These are phyloP conservation scores for Stichopus horrens DNA, from an alignment of 53 echinoderm and acorn worm genomes.

Conservation along the genomic window DNA sequence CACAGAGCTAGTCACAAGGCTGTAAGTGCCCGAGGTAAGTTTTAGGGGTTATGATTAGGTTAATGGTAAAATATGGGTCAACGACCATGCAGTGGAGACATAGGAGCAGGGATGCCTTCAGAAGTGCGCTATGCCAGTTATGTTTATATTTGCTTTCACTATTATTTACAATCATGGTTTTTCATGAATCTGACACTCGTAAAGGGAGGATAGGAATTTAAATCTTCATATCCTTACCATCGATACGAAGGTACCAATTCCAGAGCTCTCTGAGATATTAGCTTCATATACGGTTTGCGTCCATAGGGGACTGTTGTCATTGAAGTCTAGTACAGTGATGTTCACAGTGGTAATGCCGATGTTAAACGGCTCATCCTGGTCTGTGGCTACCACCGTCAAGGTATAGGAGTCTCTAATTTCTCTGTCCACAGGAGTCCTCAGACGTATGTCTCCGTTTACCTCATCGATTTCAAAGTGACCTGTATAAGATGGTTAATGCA, in stretches of 20 bases:
- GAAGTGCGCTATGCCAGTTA: no score
- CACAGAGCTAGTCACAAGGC: no score
- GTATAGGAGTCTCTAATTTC: slow-evolving; percentile 59
- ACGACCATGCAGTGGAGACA: no score
- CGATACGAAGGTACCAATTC: slow-evolving; percentile 54
- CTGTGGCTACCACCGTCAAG: slow-evolving; percentile 68
- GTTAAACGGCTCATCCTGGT: slow-evolving; percentile 66
- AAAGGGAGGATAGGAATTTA: no score
- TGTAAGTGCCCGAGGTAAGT: no score
- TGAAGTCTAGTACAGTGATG: slow-evolving; percentile 70
- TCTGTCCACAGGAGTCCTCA: slow-evolving; percentile 60
- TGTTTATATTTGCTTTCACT: no score
- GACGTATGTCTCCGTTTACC: slow-evolving; percentile 58
- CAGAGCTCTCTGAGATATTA: slow-evolving; percentile 57
- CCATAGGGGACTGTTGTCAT: slow-evolving; percentile 85
- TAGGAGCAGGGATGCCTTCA: no score
- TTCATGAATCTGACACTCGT: no score
- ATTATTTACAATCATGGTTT: no score
- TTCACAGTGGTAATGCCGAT: slow-evolving; percentile 57
- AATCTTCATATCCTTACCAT: slow-evolving; percentile 46
- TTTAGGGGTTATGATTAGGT: no score
- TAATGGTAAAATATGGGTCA: no score
- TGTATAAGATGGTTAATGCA: background rate
- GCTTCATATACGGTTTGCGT: slow-evolving; percentile 42
- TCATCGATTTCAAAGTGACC: slow-evolving; percentile 73